Conservation (phyloP, 2,113 vertebrate species). For the Tinamus guttatus region DNA sequence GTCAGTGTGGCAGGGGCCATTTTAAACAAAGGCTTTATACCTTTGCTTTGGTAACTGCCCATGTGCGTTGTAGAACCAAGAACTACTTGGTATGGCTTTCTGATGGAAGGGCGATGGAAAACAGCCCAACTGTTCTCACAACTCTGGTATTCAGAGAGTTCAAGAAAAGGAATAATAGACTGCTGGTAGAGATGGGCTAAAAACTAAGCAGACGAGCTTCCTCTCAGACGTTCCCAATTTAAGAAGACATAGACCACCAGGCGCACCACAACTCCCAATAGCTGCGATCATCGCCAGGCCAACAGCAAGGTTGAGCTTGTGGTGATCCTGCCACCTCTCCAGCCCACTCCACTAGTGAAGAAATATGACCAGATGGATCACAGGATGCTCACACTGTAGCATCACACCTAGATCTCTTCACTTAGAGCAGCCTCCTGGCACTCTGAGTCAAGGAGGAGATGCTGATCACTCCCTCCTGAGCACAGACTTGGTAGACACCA, state of each 20-base stretch:
- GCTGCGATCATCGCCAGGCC: neutral
- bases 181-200: neutral
- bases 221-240: neutral
- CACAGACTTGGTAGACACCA: neutral
- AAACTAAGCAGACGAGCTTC: neutral
- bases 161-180: neutral
- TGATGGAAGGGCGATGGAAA: neutral
- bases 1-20: neutral
- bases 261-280: neutral
- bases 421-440: neutral
- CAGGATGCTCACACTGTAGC: neutral
- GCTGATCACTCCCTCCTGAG: neutral
- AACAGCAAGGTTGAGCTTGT: neutral
- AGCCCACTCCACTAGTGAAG: neutral
- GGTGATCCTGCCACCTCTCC: neutral
- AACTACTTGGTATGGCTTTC: neutral
- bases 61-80: neutral
- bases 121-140: neutral
- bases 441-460: fast-evolving
- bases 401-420: neutral
- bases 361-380: neutral
- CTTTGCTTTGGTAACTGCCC: neutral
- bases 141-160: neutral
- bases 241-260: neutral
- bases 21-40: neutral